Evolutionary conservation across 2,113 vertebrate species (phyloP), one percentile per base, ranked within the genome.

Genomic region (Mystacornis crossleyi): DNA sequence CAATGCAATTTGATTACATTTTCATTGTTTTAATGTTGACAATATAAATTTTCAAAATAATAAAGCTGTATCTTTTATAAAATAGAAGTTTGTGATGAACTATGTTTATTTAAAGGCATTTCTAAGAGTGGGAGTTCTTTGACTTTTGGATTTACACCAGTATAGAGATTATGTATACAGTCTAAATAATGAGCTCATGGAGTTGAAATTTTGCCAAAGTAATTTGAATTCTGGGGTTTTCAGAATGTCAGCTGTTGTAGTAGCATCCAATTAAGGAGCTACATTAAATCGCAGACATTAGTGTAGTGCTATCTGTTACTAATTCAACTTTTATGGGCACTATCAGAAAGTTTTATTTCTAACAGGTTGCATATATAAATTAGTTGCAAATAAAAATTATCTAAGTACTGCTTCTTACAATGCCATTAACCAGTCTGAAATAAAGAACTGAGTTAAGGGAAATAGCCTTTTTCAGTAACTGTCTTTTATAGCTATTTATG

Each of bases 291-390:
- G 10, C 45, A 89, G 81, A 40, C 21, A 80, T 92, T 91, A 90
- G 19, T 72, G 17, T 72, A 74, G 38, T 64, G 7, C 47, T 97
- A 19, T 88, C 77, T 93, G 47, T 92, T 95, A 91, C 80, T 95
- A 97, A 97, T 95, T 97, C 87, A 93, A 33, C 36, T 95, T 97
- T 97, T 95, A 96, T 91, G 25, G n/a, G 13, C 50, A 40, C 65
- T 60, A 81, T 93, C 70, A 78, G 29, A 95, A 93, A 95, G 40
- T 83, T 98, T 97, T 97, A 95, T 95, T 86, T 93, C 75, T 95
- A 97, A 90, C 73, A 97, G 73, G 64, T 97, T 97, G 60, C 43
- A 73, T 82, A 18, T 74, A 97, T 94, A 94, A 94, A 95, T 96
- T 96, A 93, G 74, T 89, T 83, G 95, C 53, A 96, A 83, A 92